Percentiles rank a stretch among this genome's conserved stretches.
Evolutionary conservation across 2,797 vertebrate species (phyloP).

Genomic region (Hydrocynus forskahlii): DNA sequence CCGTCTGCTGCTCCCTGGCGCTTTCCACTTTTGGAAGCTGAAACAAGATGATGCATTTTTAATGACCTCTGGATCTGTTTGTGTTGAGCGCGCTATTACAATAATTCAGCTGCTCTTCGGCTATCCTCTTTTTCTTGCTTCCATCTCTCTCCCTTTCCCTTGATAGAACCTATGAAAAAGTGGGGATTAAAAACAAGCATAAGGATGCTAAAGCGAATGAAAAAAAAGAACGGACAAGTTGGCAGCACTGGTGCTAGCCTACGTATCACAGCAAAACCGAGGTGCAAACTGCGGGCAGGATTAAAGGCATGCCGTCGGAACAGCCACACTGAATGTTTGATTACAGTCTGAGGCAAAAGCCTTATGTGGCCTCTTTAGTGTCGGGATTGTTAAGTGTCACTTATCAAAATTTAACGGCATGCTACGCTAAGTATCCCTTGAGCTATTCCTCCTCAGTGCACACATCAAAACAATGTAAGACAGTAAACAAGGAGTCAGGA

Average conservation of each 20-base stretch:
- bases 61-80: conserved; percentile 64
- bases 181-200: conserved; percentile 32
- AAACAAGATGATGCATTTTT: conserved; percentile 70
- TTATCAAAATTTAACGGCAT: conserved; percentile 18
- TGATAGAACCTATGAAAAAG: conserved; percentile 16
- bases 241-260: not conserved
- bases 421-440: conserved; percentile 1
- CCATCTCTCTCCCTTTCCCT: conserved; percentile 9
- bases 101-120: conserved; percentile 56
- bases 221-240: not conserved
- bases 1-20: conserved; percentile 34
- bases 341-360: not conserved
- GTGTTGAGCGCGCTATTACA: conserved; percentile 60
- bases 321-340: conserved; percentile 18
- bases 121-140: not conserved
- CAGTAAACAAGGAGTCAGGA: conserved; percentile 17
- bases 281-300: not conserved
- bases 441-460: conserved; percentile 18
- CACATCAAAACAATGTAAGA: conserved; percentile 18
- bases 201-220: not conserved
- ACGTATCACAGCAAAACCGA: conserved; percentile 15
- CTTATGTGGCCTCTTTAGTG: conserved; percentile 9
- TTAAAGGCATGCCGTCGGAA: conserved; percentile 6
- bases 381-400: conserved; percentile 1
- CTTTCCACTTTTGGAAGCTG: conserved; percentile 66